Percentiles rank a stretch among this genome's conserved stretches.
These are phyloP conservation scores for Rousettus madagascariensis DNA, from an alignment of 2,797 vertebrate species.

Conservation along the genomic window DNA sequence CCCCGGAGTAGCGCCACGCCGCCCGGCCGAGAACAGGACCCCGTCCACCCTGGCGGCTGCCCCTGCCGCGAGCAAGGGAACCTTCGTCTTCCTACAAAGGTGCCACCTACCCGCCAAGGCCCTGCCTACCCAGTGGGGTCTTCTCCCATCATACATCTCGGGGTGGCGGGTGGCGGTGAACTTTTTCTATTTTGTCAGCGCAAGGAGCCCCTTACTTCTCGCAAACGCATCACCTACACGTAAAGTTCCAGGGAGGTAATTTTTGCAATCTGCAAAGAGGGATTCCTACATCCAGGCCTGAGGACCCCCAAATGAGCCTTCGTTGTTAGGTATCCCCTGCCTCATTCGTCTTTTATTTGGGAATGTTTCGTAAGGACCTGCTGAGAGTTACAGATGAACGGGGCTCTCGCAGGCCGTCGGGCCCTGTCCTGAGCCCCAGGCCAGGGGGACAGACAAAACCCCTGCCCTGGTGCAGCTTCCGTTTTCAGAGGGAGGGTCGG, in stretches of 20 bases:
- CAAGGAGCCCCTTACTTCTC: neutral
- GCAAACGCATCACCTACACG: neutral
- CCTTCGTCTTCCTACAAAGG: neutral
- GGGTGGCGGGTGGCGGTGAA: accelerated
- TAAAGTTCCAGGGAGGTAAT: neutral
- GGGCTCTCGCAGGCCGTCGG: neutral
- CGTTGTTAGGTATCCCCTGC: neutral
- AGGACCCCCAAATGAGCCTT: neutral
- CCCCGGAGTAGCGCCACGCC: too few relatives aligned
- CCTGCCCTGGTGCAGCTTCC: accelerated
- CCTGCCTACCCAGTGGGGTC: neutral
- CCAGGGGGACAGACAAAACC: accelerated
- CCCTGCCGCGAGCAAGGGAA: neutral
- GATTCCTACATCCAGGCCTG: neutral
- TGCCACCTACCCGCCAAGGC: neutral
- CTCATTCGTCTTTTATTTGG: neutral
- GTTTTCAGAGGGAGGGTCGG: neutral
- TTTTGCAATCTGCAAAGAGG: neutral
- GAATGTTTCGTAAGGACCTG: neutral
- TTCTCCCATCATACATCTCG: neutral
- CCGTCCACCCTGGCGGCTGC: accelerated
- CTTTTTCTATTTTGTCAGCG: neutral
- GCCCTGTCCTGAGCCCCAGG: neutral
- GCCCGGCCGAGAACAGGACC: neutral
- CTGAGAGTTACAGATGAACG: neutral